Evolutionary conservation across 2,113 vertebrate genomes (phyloP).

Genomic region (Cynopterus brachyotis): DNA sequence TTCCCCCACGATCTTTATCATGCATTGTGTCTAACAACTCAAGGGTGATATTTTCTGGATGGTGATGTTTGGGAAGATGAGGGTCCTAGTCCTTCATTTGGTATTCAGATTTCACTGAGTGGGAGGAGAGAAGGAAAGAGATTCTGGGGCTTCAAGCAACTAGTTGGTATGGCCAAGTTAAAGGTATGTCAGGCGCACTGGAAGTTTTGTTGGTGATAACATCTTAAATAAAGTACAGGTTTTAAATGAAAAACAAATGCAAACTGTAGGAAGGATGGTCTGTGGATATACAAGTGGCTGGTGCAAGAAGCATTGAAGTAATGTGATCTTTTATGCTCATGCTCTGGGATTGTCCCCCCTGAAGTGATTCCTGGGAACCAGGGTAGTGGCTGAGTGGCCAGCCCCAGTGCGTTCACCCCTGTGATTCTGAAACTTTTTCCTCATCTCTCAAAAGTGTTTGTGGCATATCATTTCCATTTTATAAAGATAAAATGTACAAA

Average conservation of each 20-base stretch:
- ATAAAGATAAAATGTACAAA: slow-evolving; percentile 8
- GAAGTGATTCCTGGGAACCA: not conserved
- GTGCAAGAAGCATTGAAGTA: not conserved
- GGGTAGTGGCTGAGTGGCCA: not conserved
- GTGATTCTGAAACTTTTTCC: not conserved
- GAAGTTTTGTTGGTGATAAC: not conserved
- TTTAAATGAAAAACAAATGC: not conserved
- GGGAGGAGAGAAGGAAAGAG: not conserved
- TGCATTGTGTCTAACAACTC: slow-evolving; percentile 64
- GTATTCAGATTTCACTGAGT: not conserved
- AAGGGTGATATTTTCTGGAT: slow-evolving; percentile 53
- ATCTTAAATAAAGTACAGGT: not conserved
- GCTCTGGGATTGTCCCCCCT: fast-evolving
- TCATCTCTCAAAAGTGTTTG: not conserved
- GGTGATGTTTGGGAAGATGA: slow-evolving; percentile 51
- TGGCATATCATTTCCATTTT: not conserved
- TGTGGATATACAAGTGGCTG: not conserved
- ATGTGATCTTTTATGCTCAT: not conserved
- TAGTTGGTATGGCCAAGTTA: not conserved
- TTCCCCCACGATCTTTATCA: slow-evolving; percentile 50
- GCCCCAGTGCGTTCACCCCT: not conserved
- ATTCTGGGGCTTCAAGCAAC: not conserved
- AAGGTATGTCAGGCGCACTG: not conserved
- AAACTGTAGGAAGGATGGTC: not conserved
- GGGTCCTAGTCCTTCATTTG: not conserved